These are phyloP conservation scores for Lepilemur septentrionalis DNA, from an alignment of 2,797 vertebrate genomes.

Conservation along the genomic window DNA sequence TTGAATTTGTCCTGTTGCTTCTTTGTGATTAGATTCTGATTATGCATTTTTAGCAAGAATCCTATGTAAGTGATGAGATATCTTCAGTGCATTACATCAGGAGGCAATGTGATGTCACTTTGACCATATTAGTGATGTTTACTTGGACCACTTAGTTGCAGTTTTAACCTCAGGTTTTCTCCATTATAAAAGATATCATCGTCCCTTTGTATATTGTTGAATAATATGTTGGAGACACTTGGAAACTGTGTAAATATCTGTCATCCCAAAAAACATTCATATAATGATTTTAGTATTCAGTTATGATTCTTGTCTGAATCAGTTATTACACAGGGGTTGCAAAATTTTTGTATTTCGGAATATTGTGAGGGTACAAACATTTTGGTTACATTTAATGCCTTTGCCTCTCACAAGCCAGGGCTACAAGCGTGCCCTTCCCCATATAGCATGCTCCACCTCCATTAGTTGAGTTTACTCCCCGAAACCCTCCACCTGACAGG, in stretches of 20 bases:
- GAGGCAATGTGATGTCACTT: background rate
- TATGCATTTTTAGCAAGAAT: background rate
- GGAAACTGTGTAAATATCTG: background rate
- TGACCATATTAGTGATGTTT: background rate
- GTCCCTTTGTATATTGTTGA: background rate
- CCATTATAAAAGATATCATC: background rate
- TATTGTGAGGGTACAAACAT: too few species aligned
- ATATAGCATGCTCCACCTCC: too few species aligned
- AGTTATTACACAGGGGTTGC: background rate
- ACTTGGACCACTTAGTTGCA: background rate
- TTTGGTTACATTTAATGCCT: too few species aligned
- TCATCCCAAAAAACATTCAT: background rate
- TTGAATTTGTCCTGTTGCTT: background rate
- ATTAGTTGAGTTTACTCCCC: too few species aligned
- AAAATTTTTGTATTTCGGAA: background rate
- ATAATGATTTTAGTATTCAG: background rate
- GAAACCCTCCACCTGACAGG: too few species aligned
- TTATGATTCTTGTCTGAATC: slow-evolving; percentile 25
- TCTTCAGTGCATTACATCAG: background rate
- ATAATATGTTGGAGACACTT: background rate
- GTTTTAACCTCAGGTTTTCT: background rate
- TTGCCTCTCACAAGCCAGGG: too few species aligned
- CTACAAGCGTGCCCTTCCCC: too few species aligned
- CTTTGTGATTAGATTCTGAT: background rate
- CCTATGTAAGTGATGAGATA: background rate